Evolutionary conservation across 2,888 invertebrate species (phyloP).

Genomic region (Drosophila phalerata): DNA sequence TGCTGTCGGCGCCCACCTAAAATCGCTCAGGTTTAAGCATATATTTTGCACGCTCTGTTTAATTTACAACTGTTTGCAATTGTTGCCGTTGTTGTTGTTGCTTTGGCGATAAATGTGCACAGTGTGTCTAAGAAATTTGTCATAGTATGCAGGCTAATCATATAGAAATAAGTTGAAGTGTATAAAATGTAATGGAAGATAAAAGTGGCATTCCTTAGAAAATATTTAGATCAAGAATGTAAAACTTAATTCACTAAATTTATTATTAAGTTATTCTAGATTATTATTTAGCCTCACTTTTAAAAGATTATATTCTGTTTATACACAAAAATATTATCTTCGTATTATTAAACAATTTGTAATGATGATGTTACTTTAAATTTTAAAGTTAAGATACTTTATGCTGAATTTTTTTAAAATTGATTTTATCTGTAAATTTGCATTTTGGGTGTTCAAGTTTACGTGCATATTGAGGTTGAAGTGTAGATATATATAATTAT

Average conservation of each 20-base stretch:
- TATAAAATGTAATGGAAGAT: not conserved
- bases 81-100: constrained; percentile 20
- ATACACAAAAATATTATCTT: too few relatives aligned
- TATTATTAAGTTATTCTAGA: not conserved
- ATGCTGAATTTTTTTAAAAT: not conserved
- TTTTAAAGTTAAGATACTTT: too few relatives aligned
- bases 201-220: not conserved
- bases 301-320: too few relatives aligned
- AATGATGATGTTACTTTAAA: too few relatives aligned
- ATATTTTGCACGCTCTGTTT: constrained; percentile 64
- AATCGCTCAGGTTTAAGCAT: constrained; percentile 55
- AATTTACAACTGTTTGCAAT: constrained; percentile 43
- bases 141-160: constrained; percentile 1
- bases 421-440: constrained; percentile 20
- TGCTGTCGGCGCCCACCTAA: constrained; percentile 37
- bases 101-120: constrained; percentile 16
- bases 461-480: constrained; percentile 45
- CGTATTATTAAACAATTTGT: too few relatives aligned
- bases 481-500: constrained; percentile 12
- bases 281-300: not conserved
- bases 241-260: not conserved
- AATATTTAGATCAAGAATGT: not conserved
- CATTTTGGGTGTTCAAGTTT: constrained; percentile 27
- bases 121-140: constrained; percentile 37
- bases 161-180: constrained; percentile 1